Evolutionary conservation across 1,140 invertebrate species (phyloP).

Genomic region (Ips nitidus): DNA sequence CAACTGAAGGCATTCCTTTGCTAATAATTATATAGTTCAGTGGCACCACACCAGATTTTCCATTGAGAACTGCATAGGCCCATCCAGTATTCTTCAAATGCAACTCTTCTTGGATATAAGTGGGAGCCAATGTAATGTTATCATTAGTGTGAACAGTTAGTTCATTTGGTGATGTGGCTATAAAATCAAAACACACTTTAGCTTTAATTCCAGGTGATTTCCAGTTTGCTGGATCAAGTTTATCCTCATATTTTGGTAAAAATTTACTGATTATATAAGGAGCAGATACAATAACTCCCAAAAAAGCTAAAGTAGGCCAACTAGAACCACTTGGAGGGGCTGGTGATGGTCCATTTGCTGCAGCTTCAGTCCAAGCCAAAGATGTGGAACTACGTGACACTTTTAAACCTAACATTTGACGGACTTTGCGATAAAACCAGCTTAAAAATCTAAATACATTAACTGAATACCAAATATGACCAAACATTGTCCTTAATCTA

Average conservation of each 20-base stretch:
- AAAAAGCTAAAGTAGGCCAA: constrained; percentile 78
- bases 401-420: constrained; percentile 66
- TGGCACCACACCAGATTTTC: constrained; percentile 72
- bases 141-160: constrained; percentile 76
- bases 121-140: constrained; percentile 78
- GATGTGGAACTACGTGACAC: constrained; percentile 41
- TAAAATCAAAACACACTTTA: constrained; percentile 76
- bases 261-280: constrained; percentile 92
- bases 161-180: constrained; percentile 71
- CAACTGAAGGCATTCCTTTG: constrained; percentile 34
- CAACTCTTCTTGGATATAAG: constrained; percentile 72
- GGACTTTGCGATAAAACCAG: constrained; percentile 76
- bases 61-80: constrained; percentile 71
- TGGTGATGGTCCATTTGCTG: constrained; percentile 55
- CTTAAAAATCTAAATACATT: constrained; percentile 76
- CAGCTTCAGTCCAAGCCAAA: constrained; percentile 62
- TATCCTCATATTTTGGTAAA: constrained; percentile 59
- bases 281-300: constrained; percentile 82
- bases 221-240: constrained; percentile 66
- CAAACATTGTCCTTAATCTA: constrained; percentile 76
- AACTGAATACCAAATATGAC: constrained; percentile 81
- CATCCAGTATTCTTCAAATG: constrained; percentile 69
- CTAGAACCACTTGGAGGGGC: constrained; percentile 52
- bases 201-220: constrained; percentile 70
- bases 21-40: constrained; percentile 71